Evolutionary conservation across 2,113 vertebrate species (phyloP).

Genomic region (Leptobrachium leishanense): DNA sequence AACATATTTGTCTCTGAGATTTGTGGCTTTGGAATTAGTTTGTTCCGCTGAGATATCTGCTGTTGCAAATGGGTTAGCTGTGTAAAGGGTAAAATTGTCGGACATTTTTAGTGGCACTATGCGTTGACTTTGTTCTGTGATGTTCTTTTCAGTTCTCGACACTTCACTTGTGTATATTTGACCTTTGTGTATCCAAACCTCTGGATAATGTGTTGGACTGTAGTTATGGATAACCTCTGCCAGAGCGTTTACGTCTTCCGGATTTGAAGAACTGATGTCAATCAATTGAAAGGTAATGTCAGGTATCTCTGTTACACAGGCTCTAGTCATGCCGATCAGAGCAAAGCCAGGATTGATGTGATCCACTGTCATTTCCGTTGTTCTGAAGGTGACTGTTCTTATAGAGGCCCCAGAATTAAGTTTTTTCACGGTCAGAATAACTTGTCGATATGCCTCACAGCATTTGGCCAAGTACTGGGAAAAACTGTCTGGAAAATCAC

Average conservation of each 20-base stretch:
- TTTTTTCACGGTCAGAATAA: no score
- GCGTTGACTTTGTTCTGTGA: neutral
- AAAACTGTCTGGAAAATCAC: no score
- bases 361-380: slow-evolving; percentile 68
- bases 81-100: slow-evolving; percentile 69
- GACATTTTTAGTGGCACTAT: slow-evolving; percentile 33
- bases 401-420: no score
- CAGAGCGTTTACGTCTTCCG: slow-evolving; percentile 70
- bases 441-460: no score
- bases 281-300: slow-evolving; percentile 77
- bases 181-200: slow-evolving; percentile 75
- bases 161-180: slow-evolving; percentile 63
- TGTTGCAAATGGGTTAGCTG: slow-evolving; percentile 65
- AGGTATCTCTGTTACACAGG: slow-evolving; percentile 71
- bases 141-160: slow-evolving; percentile 57
- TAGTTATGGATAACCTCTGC: slow-evolving; percentile 66
- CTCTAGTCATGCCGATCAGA: slow-evolving; percentile 77
- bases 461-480: no score
- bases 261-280: slow-evolving; percentile 72
- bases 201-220: slow-evolving; percentile 66
- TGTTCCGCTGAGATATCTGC: slow-evolving; percentile 63
- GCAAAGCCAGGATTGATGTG: slow-evolving; percentile 75
- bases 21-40: neutral
- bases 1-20: slow-evolving; percentile 58
- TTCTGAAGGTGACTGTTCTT: no score